These are phyloP conservation scores for Decapterus maruadsi DNA, from an alignment of 2,797 vertebrate genomes.

Conservation along the genomic window DNA sequence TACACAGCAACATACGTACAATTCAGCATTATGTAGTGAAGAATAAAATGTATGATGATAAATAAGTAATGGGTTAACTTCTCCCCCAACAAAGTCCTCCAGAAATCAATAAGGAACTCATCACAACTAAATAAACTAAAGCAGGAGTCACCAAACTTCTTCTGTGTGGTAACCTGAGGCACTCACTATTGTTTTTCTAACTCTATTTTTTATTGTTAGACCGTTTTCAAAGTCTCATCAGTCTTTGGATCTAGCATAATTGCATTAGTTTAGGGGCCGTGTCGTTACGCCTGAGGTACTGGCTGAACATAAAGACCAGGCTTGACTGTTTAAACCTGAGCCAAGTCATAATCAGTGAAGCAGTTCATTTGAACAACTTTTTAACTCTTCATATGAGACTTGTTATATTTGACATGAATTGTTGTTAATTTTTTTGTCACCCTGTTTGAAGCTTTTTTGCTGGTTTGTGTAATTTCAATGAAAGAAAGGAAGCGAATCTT, in stretches of 20 bases:
- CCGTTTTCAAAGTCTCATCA: conserved; percentile 13
- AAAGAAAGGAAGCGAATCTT: background rate
- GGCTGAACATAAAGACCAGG: background rate
- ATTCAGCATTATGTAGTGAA: background rate
- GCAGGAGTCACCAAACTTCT: background rate
- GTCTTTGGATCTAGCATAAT: conserved; percentile 3
- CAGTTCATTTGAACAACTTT: conserved; percentile 16
- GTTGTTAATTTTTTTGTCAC: background rate
- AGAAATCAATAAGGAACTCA: background rate
- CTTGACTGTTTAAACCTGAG: background rate
- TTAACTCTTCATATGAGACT: too few species aligned
- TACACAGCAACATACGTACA: background rate
- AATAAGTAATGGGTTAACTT: background rate
- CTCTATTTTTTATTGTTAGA: conserved; percentile 1
- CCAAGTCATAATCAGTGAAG: background rate
- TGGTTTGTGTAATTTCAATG: background rate
- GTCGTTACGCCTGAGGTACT: background rate
- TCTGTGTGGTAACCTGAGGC: conserved; percentile 10
- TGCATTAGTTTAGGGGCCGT: conserved; percentile 3
- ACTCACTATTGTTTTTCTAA: conserved; percentile 15
- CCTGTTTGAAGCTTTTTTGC: background rate
- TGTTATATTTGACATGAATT: background rate
- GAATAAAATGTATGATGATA: background rate
- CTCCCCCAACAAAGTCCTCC: background rate
- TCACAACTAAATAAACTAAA: background rate